A percentile compares a stretch with the other conserved stretches of the same genome.
These are phyloP conservation scores for Exocentrus adspersus DNA, from an alignment of 2,888 invertebrate species.

Conservation along the genomic window DNA sequence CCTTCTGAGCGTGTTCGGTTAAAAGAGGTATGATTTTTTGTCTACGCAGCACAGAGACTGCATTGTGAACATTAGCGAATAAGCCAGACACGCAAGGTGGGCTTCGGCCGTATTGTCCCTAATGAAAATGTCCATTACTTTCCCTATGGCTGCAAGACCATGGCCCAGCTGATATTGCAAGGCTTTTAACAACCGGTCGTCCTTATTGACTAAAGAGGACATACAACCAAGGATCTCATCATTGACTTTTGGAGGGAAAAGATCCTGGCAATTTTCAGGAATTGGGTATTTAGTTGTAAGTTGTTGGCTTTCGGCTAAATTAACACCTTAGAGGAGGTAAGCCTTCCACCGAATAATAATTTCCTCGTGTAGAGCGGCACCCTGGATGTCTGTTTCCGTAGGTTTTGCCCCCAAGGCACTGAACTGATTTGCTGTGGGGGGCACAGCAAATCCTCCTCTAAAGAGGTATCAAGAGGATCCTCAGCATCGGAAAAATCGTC, in stretches of 20 bases:
- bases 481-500: too few species aligned
- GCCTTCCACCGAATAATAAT: conserved; percentile 12
- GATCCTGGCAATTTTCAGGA: conserved; percentile 8
- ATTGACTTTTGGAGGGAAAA: conserved; percentile 16
- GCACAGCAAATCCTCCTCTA: too few species aligned
- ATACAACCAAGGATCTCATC: background rate
- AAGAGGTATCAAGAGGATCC: too few species aligned
- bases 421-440: too few species aligned
- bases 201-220: background rate
- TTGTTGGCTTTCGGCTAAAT: conserved; percentile 3
- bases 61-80: conserved; percentile 21
- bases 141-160: conserved; percentile 20
- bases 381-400: conserved; percentile 11
- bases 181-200: conserved; percentile 15
- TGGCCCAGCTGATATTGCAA: conserved; percentile 25
- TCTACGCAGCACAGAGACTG: conserved; percentile 11
- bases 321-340: conserved; percentile 14
- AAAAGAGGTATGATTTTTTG: conserved; percentile 25
- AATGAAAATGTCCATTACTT: background rate
- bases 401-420: background rate
- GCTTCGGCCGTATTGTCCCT: background rate
- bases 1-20: conserved; percentile 21
- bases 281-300: conserved; percentile 16
- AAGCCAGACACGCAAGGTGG: conserved; percentile 19
- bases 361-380: conserved; percentile 13